Percentiles rank a stretch among this genome's conserved stretches.
phyloP scores from a whole-genome alignment of 2,113 vertebrate genomes.

The Coryphaenoides rupestris region DNA sequence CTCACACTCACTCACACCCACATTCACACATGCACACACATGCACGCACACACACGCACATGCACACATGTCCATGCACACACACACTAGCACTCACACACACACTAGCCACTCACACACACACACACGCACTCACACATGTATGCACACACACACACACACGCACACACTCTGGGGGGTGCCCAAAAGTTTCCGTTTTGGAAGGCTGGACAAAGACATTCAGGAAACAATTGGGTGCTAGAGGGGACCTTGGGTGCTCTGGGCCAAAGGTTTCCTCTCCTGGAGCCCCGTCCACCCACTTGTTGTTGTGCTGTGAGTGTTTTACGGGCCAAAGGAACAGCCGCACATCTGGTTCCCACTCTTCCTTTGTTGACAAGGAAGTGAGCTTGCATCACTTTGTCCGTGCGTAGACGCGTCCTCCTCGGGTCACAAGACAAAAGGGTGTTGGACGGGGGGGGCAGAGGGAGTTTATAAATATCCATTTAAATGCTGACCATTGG shows the following conservation, averaged over 20 bases:
- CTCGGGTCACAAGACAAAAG: conserved; percentile 22
- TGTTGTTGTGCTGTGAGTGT: conserved; percentile 23
- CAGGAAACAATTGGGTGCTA: conserved; percentile 67
- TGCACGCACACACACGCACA: no score
- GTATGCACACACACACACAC: conserved; percentile 17
- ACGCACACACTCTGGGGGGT: conserved; percentile 36
- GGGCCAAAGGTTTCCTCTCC: conserved; percentile 27
- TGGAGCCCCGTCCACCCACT: conserved; percentile 6
- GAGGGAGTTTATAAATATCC: conserved; percentile 32
- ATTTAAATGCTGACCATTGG: background rate
- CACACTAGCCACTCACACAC: no score
- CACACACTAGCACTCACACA: no score
- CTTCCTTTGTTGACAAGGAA: conserved; percentile 59
- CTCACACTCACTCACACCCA: no score
- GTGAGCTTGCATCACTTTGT: conserved; percentile 37
- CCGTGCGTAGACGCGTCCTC: conserved; percentile 26
- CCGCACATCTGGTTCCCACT: conserved; percentile 59
- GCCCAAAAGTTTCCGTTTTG: conserved; percentile 59
- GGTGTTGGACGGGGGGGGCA: no score
- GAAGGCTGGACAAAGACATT: conserved; percentile 51
- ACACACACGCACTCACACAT: background rate
- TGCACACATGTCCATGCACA: no score
- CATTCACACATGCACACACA: no score
- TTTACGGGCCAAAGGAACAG: conserved; percentile 41
- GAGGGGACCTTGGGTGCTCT: conserved; percentile 32